phyloP scores from a whole-genome alignment of 2,888 invertebrate genomes.

The Ferdinandea cuprea region DNA sequence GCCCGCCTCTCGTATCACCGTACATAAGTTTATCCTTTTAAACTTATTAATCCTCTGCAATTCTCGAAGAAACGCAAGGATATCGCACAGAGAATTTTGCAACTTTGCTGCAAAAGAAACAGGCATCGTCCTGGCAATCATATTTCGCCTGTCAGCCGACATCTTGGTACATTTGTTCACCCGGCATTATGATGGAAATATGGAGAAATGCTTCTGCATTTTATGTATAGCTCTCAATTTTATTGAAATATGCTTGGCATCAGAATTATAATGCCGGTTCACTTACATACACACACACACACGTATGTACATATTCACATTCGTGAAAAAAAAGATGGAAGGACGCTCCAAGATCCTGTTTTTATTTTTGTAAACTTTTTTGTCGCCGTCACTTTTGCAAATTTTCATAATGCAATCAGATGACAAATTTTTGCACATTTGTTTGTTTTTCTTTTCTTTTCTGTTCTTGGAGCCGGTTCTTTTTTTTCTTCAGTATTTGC shows the following conservation, averaged over 20 bases:
- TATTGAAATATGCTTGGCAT: constrained; percentile 73
- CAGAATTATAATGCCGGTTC: constrained; percentile 54
- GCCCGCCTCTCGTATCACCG: neutral
- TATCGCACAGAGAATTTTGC: constrained; percentile 2
- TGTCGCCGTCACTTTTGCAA: constrained; percentile 62
- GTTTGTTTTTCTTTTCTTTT: constrained; percentile 33
- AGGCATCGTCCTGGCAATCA: constrained; percentile 53
- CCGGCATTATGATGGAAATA: constrained; percentile 54
- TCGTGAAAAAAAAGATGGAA: neutral
- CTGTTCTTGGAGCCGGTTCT: neutral
- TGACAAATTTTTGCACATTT: constrained; percentile 74
- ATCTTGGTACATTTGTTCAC: constrained; percentile 72
- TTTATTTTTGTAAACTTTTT: constrained; percentile 26
- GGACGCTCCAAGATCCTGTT: constrained; percentile 19
- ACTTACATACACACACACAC: constrained; percentile 17
- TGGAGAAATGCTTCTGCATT: constrained; percentile 57
- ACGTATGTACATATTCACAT: neutral
- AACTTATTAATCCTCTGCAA: constrained; percentile 68
- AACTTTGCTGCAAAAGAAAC: constrained; percentile 18
- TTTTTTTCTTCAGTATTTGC: constrained; percentile 41
- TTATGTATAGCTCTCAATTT: constrained; percentile 72
- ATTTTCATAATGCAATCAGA: constrained; percentile 75
- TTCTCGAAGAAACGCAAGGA: constrained; percentile 39
- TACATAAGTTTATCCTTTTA: constrained; percentile 72
- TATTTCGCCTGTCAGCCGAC: constrained; percentile 73